These are phyloP conservation scores for Loripinus fragilis DNA, from an alignment of 2,888 invertebrate species.

Conservation along the genomic window DNA sequence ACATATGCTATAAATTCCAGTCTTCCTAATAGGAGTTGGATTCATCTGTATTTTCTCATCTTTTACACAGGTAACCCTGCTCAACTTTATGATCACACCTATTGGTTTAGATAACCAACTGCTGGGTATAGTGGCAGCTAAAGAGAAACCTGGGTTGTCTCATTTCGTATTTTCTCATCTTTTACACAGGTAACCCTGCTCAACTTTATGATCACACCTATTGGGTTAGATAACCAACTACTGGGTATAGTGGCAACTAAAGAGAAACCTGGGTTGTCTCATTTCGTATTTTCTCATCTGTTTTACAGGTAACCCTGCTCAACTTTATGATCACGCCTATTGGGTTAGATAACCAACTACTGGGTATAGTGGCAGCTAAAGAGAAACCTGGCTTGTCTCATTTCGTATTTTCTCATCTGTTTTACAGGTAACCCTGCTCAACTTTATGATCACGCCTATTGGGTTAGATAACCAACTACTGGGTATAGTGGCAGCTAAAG, in stretches of 20 bases:
- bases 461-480: constrained; percentile 96
- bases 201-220: constrained; percentile 97
- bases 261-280: constrained; percentile 91
- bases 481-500: constrained; percentile 95
- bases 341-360: constrained; percentile 95
- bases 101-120: constrained; percentile 96
- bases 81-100: constrained; percentile 97
- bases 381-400: constrained; percentile 90
- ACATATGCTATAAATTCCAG: too few species aligned
- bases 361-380: constrained; percentile 95
- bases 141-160: constrained; percentile 91
- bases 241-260: constrained; percentile 95
- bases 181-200: constrained; percentile 91
- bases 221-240: constrained; percentile 95
- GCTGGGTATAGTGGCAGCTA: constrained; percentile 94
- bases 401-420: neutral
- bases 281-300: neutral
- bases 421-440: constrained; percentile 93
- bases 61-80: constrained; percentile 90
- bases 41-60: neutral
- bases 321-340: constrained; percentile 98
- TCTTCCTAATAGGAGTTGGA: too few species aligned
- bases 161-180: neutral
- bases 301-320: constrained; percentile 91
- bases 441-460: constrained; percentile 97